phyloP scores from a whole-genome alignment of 2,113 vertebrate genomes.

The Rissa tridactyla region DNA sequence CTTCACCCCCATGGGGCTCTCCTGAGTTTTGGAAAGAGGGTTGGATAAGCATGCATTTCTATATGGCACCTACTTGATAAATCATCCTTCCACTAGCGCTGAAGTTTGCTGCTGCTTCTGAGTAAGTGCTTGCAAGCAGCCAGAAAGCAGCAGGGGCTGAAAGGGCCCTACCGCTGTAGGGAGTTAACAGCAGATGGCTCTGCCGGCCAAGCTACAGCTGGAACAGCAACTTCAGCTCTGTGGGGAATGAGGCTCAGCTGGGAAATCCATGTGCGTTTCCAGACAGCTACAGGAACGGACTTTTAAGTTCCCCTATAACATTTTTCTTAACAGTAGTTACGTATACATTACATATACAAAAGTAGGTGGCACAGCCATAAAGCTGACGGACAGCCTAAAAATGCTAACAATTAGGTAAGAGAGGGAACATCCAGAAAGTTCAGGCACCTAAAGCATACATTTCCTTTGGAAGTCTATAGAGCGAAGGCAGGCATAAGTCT shows the following conservation, averaged over 20 bases:
- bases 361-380: not conserved
- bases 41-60: not conserved
- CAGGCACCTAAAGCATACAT: not conserved
- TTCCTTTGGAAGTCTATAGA: not conserved
- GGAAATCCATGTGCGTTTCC: not conserved
- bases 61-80: not conserved
- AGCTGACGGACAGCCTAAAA: not conserved
- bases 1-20: not conserved
- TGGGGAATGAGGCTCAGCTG: not conserved
- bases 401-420: not conserved
- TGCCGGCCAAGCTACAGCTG: not conserved
- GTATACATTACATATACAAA: not conserved
- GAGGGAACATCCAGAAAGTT: not conserved
- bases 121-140: not conserved
- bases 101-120: not conserved
- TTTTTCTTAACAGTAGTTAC: not conserved
- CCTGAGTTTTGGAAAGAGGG: not conserved
- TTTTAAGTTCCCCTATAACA: not conserved
- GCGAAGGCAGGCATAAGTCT: not conserved
- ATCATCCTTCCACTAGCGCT: not conserved
- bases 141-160: not conserved
- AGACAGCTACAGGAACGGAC: not conserved
- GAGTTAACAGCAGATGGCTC: constrained; percentile 44
- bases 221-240: not conserved
- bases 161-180: not conserved